A percentile compares a stretch with the other conserved stretches of the same genome.
These are phyloP conservation scores for Tipula vernalis DNA, from an alignment of 2,888 invertebrate species.

Conservation along the genomic window DNA sequence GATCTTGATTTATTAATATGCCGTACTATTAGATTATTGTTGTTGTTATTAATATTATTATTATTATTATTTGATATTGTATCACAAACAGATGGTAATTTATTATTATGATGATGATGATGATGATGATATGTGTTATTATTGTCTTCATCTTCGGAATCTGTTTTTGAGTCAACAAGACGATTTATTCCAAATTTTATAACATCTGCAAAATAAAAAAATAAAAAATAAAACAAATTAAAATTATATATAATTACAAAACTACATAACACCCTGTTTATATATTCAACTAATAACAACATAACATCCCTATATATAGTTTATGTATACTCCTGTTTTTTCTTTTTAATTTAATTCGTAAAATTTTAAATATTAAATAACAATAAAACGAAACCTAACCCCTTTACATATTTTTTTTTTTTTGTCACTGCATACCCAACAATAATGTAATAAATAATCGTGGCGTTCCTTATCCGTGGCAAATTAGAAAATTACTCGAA, in stretches of 20 bases:
- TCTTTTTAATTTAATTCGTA: background rate
- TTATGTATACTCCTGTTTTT: background rate
- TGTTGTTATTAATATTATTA: conserved; percentile 12
- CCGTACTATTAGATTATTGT: background rate
- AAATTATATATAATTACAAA: background rate
- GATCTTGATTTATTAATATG: conserved; percentile 11
- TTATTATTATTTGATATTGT: conserved; percentile 14
- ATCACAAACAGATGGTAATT: conserved; percentile 9
- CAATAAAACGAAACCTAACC: background rate
- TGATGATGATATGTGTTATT: conserved; percentile 35
- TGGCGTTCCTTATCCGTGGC: conserved; percentile 24
- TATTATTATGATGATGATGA: background rate
- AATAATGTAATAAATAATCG: background rate
- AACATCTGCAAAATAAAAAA: conserved; percentile 49
- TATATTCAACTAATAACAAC: background rate
- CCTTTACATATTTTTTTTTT: background rate
- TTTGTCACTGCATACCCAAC: background rate
- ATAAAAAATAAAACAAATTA: conserved; percentile 13
- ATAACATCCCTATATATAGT: background rate
- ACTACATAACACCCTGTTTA: background rate
- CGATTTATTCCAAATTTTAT: conserved; percentile 77
- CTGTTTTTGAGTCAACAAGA: conserved; percentile 46
- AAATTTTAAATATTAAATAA: conserved; percentile 7
- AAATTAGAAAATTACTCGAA: conserved; percentile 34
- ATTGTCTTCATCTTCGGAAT: conserved; percentile 48